Conservation (phyloP, 2,113 vertebrate species). For the Mustela lutreola region DNA sequence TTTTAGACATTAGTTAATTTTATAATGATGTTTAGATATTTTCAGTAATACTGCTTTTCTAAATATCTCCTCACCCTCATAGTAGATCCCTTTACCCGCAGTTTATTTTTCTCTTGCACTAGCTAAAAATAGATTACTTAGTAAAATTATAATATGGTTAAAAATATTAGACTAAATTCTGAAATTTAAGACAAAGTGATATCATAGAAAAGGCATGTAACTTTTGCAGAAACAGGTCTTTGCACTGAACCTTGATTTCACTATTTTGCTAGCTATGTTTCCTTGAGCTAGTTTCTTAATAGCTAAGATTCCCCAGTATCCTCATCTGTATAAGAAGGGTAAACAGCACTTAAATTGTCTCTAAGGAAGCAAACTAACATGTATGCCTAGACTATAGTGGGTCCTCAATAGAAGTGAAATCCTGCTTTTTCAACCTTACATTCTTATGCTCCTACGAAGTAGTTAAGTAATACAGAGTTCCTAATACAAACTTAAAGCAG, state of each 20-base stretch:
- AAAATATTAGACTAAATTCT: slow-evolving; percentile 49
- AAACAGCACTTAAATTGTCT: not conserved
- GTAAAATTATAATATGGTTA: slow-evolving; percentile 46
- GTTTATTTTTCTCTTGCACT: not conserved
- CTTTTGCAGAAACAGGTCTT: slow-evolving; percentile 1
- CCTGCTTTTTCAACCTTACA: not conserved
- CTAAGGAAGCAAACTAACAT: not conserved
- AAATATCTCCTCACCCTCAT: not conserved
- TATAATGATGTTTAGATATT: not conserved
- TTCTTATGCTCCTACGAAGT: not conserved
- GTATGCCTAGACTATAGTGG: not conserved
- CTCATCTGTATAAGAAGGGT: not conserved
- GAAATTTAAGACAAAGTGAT: not conserved
- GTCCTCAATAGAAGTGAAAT: not conserved
- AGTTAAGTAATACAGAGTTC: not conserved
- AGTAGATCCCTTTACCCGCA: not conserved
- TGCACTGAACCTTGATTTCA: slow-evolving; percentile 43
- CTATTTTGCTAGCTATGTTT: not conserved
- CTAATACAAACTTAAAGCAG: not conserved
- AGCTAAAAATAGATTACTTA: slow-evolving; percentile 7
- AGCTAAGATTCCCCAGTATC: not conserved
- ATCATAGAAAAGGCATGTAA: not conserved
- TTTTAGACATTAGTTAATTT: slow-evolving; percentile 17
- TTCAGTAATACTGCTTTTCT: not conserved
- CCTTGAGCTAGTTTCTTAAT: slow-evolving; percentile 32